Evolutionary conservation across 2,888 invertebrate species (phyloP).

Genomic region (Erynnis tages): DNA sequence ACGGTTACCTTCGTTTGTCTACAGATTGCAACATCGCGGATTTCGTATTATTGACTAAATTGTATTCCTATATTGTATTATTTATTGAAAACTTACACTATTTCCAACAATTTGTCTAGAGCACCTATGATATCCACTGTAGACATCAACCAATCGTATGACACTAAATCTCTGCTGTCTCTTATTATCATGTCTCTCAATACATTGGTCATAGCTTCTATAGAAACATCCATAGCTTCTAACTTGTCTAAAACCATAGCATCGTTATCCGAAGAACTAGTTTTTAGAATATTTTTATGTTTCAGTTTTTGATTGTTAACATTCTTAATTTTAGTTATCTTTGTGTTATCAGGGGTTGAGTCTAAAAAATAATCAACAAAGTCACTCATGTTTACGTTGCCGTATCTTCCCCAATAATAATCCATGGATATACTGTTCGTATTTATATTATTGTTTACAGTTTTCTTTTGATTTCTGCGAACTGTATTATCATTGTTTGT

Average conservation of each 20-base stretch:
- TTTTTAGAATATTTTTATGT: too few species aligned
- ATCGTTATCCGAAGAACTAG: too few species aligned
- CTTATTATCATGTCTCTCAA: conserved; percentile 50
- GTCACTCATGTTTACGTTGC: too few species aligned
- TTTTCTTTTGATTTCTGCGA: too few species aligned
- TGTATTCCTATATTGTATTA: too few species aligned
- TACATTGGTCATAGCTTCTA: conserved; percentile 43
- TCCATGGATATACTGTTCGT: conserved; percentile 29
- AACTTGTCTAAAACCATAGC: too few species aligned
- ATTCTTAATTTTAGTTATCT: too few species aligned
- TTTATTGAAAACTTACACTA: conserved; percentile 52
- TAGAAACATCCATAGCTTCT: conserved; percentile 24
- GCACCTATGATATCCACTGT: conserved; percentile 56
- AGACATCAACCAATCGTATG: conserved; percentile 61
- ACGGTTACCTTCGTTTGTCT: too few species aligned
- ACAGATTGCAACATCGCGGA: too few species aligned
- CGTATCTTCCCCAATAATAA: conserved; percentile 26
- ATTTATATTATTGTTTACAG: conserved; percentile 7
- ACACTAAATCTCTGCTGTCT: conserved; percentile 42
- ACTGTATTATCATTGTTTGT: neutral
- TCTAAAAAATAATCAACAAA: conserved; percentile 2
- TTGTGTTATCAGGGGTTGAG: too few species aligned
- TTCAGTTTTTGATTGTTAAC: conserved; percentile 18
- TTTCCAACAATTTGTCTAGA: conserved; percentile 45
- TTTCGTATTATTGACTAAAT: too few species aligned